Evolutionary conservation across 2,888 invertebrate species (phyloP), one percentile per base, ranked within the genome.

Genomic region (Ceratothoa steindachneri): DNA sequence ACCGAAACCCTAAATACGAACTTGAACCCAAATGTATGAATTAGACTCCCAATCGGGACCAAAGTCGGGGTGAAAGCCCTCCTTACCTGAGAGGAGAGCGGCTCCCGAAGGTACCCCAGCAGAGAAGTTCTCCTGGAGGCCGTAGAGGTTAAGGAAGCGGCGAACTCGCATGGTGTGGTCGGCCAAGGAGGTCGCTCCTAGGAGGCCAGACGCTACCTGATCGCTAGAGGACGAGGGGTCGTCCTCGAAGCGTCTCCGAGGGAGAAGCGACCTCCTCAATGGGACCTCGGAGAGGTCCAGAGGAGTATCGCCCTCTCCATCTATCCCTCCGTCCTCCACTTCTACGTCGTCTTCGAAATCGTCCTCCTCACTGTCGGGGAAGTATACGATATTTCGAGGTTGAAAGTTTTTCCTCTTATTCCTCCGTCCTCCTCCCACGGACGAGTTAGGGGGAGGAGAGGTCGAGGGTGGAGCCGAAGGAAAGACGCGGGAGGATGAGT

Each of bases 351-450:
- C 69, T 30, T 67, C 29, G 1, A 30, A 60, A n/a, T 31, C 71
- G 12, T 15, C 66, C 67, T 71, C 73, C 4, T 70, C 77, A 31
- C 75, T 72, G 67, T 73, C 74, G 15, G 77, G 75, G 69, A 77
- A 75, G 73, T 82, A 81, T 5, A 82, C 81, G 72, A 91, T 90
- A 84, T 90, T 92, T 81, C 91, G 86, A 0, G 92, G 92, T 82
- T 90, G 89, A 85, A 91, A 90, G 84, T 91, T 91, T 84, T 91
- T 91, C 81, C 91, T 86, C 82, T 91, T 91, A 86, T 91, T 91
- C 82, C 81, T 77, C 74, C 72, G 75, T 77, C 70, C 77, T n/a
- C n/a, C n/a, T n/a, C n/a, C n/a, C n/a, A n/a, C n/a, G 77, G 77
- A 81, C 77, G 69, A 71, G 31, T 75, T 74, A 68, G 77, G 77